Base-by-base conservation (phyloP, 1,140 invertebrate genomes). In the Ruditapes philippinarum region DNA sequence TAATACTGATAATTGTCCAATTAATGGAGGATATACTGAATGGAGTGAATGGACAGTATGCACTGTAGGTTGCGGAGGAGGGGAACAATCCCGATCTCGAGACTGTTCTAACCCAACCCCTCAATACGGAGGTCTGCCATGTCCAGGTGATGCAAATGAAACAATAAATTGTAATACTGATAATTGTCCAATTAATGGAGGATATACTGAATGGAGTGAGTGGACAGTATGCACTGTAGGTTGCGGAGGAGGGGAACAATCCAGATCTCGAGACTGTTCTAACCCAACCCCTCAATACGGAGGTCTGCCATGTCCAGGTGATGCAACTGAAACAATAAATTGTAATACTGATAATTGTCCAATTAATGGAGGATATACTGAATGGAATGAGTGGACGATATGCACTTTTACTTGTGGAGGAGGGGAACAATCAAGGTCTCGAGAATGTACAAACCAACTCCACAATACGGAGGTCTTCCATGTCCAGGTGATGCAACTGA, bases 1-100 rank as follows among this genome's bases (percentile, higher is more conserved):
- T 12, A 5, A 49, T 49, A 7, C 19, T 70, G n/a, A n/a, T n/a
- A n/a, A n/a, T n/a, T n/a, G n/a, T 73, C 38, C 70, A 91, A 88
- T 89, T 42, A 36, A 88, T 60, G 91, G 91, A 14, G 91, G 91
- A 33, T 91, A 68, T 79, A 62, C 80, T 25, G 65, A n/a, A n/a
- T 91, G 81, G 79, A 25, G 28, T 28, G 57, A 68, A 19, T 68
- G 62, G 31, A 57, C 31, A 4, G 12, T 60, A 36, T 91, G 91
- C 73, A 38, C 57, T 28, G 40, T 81, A 57, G 80, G 88, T 0
- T 92, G 91, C 84, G 91, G 91, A 3, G 84, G 73, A 25, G 91
- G 91, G 9, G 70, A n/a, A 33, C 42, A 80, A 62, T 60, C 19
- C 12, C 73, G 70, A 49, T 40, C 65, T 17, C 68, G 91, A 12